Percentiles rank a stretch among this genome's conserved stretches.
Evolutionary conservation across 2,113 vertebrate genomes (phyloP).

Genomic region (Helogale parvula): DNA sequence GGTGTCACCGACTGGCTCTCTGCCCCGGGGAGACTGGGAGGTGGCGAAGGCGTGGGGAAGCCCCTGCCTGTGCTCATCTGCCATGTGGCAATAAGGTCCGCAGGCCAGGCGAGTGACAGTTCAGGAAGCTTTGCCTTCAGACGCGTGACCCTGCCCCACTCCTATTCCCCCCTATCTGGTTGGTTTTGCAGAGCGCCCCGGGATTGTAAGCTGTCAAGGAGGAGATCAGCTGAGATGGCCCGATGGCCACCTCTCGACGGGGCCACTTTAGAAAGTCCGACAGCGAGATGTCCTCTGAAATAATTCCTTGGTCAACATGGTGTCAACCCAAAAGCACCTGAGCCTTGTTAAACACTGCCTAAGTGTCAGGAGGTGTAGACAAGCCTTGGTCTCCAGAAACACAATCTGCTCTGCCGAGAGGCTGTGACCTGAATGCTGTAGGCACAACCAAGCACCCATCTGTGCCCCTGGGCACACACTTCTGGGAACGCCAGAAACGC

Average conservation of each 20-base stretch:
- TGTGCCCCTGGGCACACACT: background rate
- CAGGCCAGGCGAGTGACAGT: background rate
- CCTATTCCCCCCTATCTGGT: background rate
- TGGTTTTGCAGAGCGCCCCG: background rate
- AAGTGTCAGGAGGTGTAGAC: background rate
- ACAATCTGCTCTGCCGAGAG: fast-evolving
- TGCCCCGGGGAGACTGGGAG: too few relatives aligned
- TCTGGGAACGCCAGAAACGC: background rate
- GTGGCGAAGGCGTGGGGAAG: fast-evolving
- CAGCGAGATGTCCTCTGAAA: background rate
- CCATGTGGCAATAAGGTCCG: too few relatives aligned
- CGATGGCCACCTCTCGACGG: background rate
- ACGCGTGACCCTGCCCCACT: background rate
- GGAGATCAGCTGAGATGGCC: background rate
- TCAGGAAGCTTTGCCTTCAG: background rate
- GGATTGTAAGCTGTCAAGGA: background rate
- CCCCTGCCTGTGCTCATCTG: background rate
- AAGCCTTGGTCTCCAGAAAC: background rate
- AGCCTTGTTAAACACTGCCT: background rate
- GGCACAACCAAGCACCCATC: background rate
- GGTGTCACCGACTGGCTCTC: too few relatives aligned
- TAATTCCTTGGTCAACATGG: background rate
- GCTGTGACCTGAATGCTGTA: background rate
- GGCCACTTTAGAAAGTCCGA: background rate
- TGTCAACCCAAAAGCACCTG: background rate